A percentile compares a stretch with the other conserved stretches of the same genome.
Evolutionary conservation across 2,888 invertebrate species (phyloP).

Genomic region (Neria commutata): DNA sequence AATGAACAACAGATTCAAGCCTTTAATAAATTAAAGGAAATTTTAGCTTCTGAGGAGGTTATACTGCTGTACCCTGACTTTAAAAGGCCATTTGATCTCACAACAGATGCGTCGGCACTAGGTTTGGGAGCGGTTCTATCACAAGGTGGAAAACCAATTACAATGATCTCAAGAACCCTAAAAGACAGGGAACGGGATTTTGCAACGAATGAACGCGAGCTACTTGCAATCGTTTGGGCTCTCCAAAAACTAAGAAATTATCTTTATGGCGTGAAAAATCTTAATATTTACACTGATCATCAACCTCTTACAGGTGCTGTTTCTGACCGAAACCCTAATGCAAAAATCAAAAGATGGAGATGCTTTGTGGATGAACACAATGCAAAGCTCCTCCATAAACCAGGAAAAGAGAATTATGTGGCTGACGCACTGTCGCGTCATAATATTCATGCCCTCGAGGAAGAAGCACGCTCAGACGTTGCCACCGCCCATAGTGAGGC

Average conservation of each 20-base stretch:
- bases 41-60: conserved; percentile 22
- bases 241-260: too few relatives aligned
- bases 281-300: conserved; percentile 5
- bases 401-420: conserved; percentile 12
- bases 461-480: too few relatives aligned
- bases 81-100: conserved; percentile 28
- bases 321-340: too few relatives aligned
- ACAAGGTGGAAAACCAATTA: conserved; percentile 13
- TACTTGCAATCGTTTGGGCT: too few relatives aligned
- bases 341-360: background rate
- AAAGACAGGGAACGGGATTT: conserved; percentile 11
- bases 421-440: conserved; percentile 18
- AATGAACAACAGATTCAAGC: too few relatives aligned
- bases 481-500: too few relatives aligned
- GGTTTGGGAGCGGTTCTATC: conserved; percentile 19
- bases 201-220: conserved; percentile 2
- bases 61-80: conserved; percentile 27
- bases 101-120: conserved; percentile 18
- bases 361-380: too few relatives aligned
- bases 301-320: too few relatives aligned
- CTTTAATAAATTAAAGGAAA: too few relatives aligned
- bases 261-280: too few relatives aligned
- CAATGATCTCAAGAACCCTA: conserved; percentile 17
- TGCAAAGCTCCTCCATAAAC: too few relatives aligned
- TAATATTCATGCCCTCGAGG: too few relatives aligned